Evolutionary conservation across 2,888 invertebrate species (phyloP).

Genomic region (Caenorhabditis japonica): DNA sequence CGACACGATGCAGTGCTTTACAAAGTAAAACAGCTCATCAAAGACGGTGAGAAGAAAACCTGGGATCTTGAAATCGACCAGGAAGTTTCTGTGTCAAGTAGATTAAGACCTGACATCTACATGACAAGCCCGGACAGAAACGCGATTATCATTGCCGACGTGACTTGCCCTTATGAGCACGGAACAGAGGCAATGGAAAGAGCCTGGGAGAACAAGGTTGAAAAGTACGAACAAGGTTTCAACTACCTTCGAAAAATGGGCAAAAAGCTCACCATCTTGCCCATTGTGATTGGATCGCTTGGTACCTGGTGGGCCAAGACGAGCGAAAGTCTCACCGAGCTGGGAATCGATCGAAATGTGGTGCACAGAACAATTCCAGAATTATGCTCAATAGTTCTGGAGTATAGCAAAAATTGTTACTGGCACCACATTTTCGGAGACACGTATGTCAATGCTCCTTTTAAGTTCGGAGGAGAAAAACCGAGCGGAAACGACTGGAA

Average conservation of each 20-base stretch:
- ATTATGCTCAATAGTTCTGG: not conserved
- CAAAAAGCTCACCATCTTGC: not conserved
- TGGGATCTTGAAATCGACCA: not conserved
- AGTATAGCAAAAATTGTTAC: not conserved
- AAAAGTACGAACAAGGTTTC: not conserved
- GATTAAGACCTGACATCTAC: not conserved
- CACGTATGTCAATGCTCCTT: not conserved
- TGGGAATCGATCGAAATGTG: not conserved
- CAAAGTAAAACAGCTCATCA: not conserved
- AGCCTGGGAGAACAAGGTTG: not conserved
- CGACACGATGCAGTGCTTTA: not conserved
- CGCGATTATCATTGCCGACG: not conserved
- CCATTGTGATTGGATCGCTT: slow-evolving; percentile 1
- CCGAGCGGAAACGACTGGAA: no score
- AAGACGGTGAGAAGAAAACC: not conserved
- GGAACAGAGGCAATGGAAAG: not conserved
- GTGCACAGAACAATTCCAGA: not conserved
- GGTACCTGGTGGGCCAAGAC: not conserved
- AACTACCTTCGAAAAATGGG: not conserved
- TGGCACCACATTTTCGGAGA: not conserved
- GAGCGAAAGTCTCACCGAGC: not conserved
- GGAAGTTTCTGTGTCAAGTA: not conserved
- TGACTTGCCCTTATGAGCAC: not conserved
- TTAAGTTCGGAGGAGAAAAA: no score
- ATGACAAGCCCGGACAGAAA: not conserved